Base-by-base conservation (phyloP, 2,797 vertebrate genomes). In the Clarias laeviceps region DNA sequence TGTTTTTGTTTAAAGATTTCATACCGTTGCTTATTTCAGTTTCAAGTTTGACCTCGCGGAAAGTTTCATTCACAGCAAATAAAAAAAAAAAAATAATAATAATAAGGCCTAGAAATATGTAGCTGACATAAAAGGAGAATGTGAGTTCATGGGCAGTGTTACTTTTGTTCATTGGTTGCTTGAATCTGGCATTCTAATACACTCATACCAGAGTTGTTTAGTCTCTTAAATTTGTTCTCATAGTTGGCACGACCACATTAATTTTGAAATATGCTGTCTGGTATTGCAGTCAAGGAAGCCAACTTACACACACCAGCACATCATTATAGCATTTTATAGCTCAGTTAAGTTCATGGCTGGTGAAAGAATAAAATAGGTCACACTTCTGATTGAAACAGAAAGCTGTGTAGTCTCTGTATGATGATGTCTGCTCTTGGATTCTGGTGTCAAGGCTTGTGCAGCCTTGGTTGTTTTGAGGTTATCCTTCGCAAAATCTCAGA, bases 251-350 rank as follows among this genome's bases (percentile, higher is more conserved):
- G 68, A 77, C 79, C 29, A 56, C 72, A 76, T 82, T 32, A 22
- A 68, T 81, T 81, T 86, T 84, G 74, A 88, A 87, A 88, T 89
- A 88, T 84, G 84, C 77, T 66, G 61, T 76, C 68, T 81, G 68
- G 68, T 65, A 82, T 40, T 84, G 84, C 59, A 77, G 80, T 45
- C 45, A 78, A 83, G 69, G 79, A 86, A 87, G 82, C 84, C 87
- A 86, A 81, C 80, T 86, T 82, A 82, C 85, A 87, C 72, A 84
- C 85, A 85, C 65, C 80, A 69, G 59, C 85, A 69, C 74, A 50
- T 82, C 70, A 34, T 86, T 88, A 84, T 83, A 80, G 74, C 84
- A 88, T 87, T 86, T 80, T 88, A 88, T 85, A 87, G 78, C 86
- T 69, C 72, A 54, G 34, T 80, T 87, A 27, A 68, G 65, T 81